phyloP scores from a whole-genome alignment of 2,888 invertebrate genomes.

The Trilocha varians region DNA sequence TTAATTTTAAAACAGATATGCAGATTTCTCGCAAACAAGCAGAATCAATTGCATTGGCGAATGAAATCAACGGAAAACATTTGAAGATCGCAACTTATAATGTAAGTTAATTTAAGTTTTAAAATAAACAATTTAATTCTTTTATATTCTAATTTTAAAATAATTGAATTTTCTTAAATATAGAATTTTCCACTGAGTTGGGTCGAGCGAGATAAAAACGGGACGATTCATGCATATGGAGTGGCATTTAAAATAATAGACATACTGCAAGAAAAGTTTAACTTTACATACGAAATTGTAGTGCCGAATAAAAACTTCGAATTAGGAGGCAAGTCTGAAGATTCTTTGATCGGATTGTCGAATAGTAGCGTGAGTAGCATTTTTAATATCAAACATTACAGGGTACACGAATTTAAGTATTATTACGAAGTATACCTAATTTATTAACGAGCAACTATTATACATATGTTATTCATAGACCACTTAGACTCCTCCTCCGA shows the following conservation, averaged over 20 bases:
- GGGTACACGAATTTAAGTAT: slow-evolving; percentile 2
- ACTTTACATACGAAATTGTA: slow-evolving; percentile 82
- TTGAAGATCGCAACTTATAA: slow-evolving; percentile 53
- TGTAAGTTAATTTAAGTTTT: slow-evolving; percentile 48
- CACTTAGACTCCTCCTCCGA: no score
- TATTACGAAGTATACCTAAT: no score
- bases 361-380: slow-evolving; percentile 65
- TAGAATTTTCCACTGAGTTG: slow-evolving; percentile 78
- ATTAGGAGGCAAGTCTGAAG: slow-evolving; percentile 69
- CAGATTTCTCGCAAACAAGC: slow-evolving; percentile 20
- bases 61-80: slow-evolving; percentile 53
- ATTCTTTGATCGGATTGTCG: slow-evolving; percentile 78
- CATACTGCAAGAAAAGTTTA: slow-evolving; percentile 78
- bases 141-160: background rate
- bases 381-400: slow-evolving; percentile 1
- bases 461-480: no score
- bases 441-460: no score
- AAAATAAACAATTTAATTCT: background rate
- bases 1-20: slow-evolving; percentile 21
- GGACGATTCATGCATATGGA: slow-evolving; percentile 75
- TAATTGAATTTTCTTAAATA: background rate
- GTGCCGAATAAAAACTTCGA: slow-evolving; percentile 76
- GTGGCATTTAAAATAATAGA: slow-evolving; percentile 82
- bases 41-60: slow-evolving; percentile 21
- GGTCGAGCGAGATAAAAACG: slow-evolving; percentile 58